phyloP scores from a whole-genome alignment of 2,113 vertebrate genomes.

The Cynoglossus semilaevis region DNA sequence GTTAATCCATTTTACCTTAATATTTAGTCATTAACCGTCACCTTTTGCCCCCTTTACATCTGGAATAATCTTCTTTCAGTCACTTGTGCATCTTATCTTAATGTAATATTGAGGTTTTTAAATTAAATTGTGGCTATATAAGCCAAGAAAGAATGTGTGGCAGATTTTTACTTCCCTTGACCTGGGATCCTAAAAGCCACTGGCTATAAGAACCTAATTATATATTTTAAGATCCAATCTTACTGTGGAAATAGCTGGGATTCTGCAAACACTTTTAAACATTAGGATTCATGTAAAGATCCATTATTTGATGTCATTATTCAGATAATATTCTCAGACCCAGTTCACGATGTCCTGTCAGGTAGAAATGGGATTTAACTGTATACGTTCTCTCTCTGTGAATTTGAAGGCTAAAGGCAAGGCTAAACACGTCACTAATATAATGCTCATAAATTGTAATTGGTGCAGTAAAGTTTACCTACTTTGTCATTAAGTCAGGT shows the following conservation, averaged over 20 bases:
- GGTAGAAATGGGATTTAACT: neutral
- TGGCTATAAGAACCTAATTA: conserved; percentile 3
- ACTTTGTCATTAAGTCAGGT: too few relatives aligned
- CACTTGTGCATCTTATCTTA: neutral
- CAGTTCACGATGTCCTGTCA: neutral
- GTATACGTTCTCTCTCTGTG: too few relatives aligned
- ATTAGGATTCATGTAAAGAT: conserved; percentile 7
- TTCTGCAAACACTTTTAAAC: conserved; percentile 1
- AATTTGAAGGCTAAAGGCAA: too few relatives aligned
- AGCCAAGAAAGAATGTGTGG: neutral
- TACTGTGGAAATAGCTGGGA: too few relatives aligned
- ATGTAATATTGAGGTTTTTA: neutral
- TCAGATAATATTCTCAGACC: conserved; percentile 2
- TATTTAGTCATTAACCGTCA: too few relatives aligned
- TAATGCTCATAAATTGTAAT: too few relatives aligned
- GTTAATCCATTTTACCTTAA: neutral
- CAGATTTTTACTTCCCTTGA: conserved; percentile 23
- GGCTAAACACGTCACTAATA: too few relatives aligned
- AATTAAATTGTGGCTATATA: neutral
- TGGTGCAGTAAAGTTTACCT: too few relatives aligned
- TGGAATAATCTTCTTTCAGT: neutral
- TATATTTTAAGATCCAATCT: conserved; percentile 20
- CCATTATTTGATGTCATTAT: conserved; percentile 19
- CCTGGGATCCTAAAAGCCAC: neutral
- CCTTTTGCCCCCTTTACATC: neutral